phyloP scores from a whole-genome alignment of 2,797 vertebrate species.

The Dromococcyx pavoninus region DNA sequence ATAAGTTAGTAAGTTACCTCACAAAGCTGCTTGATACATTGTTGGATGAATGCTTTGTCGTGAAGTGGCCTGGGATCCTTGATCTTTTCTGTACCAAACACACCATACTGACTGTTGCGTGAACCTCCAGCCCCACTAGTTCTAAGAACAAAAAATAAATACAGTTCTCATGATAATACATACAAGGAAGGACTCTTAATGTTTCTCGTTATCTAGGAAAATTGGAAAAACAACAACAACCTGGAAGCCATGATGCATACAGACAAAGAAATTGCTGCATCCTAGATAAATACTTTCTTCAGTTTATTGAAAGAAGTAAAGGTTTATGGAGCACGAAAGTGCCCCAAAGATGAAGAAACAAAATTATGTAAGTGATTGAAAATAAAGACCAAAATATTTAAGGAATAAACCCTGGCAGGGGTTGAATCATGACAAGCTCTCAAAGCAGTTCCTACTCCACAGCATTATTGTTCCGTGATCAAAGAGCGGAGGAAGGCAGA shows the following conservation, averaged over 20 bases:
- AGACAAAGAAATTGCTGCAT: neutral
- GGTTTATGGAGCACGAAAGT: neutral
- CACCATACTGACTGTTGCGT: conserved; percentile 86
- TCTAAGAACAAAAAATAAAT: conserved; percentile 64
- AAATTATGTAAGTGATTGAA: neutral
- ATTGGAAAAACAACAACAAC: neutral
- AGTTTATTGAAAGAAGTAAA: neutral
- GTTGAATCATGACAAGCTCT: neutral
- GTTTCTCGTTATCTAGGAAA: neutral
- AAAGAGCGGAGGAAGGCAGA: neutral
- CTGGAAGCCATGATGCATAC: neutral
- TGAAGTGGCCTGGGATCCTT: conserved; percentile 93
- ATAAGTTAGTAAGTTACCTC: conserved; percentile 79
- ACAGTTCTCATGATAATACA: neutral
- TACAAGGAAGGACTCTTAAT: neutral
- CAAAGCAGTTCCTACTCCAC: neutral
- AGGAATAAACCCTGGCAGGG: neutral
- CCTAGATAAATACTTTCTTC: neutral
- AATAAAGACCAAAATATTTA: neutral
- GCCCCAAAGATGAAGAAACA: neutral
- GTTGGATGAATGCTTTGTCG: conserved; percentile 92
- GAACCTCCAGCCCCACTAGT: conserved; percentile 80
- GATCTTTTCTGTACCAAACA: conserved; percentile 92
- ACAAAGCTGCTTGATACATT: conserved; percentile 91
- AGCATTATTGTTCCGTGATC: neutral